These are phyloP conservation scores for Pelodiscus sinensis DNA, from an alignment of 2,113 vertebrate species.

Conservation along the genomic window DNA sequence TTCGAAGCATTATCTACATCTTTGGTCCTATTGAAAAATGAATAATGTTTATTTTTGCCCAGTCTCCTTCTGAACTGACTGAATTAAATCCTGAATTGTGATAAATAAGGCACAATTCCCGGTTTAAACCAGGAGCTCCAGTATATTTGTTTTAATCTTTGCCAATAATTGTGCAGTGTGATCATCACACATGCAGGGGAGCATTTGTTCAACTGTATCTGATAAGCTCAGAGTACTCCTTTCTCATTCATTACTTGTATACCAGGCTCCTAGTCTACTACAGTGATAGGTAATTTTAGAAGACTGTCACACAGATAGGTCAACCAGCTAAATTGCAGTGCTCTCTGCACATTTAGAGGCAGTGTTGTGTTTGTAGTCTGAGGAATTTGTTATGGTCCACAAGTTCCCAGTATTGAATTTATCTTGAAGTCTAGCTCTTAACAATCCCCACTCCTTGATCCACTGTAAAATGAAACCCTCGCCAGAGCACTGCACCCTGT, in stretches of 20 bases:
- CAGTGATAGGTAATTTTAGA: not conserved
- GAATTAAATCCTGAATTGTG: not conserved
- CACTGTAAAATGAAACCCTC: not conserved
- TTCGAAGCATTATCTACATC: not conserved
- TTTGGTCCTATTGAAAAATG: not conserved
- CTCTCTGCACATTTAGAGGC: not conserved
- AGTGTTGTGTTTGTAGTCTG: not conserved
- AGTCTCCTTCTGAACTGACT: not conserved
- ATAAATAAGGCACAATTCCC: not conserved
- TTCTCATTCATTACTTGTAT: not conserved
- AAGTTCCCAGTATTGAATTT: not conserved
- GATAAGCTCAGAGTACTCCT: not conserved
- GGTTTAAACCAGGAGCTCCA: not conserved
- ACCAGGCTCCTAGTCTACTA: not conserved
- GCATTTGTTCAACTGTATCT: not conserved
- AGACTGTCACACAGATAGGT: not conserved
- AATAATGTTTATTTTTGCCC: not conserved
- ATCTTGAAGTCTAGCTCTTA: fast-evolving
- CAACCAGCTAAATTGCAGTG: not conserved
- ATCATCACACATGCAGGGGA: not conserved
- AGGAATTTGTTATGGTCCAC: not conserved
- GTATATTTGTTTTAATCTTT: constrained; percentile 24
- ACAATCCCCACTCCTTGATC: not conserved
- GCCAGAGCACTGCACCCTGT: not conserved
- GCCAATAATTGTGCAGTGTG: not conserved